Evolutionary conservation across 2,113 vertebrate genomes (phyloP), one percentile per base, ranked within the genome.

Genomic region (Clinocottus analis): DNA sequence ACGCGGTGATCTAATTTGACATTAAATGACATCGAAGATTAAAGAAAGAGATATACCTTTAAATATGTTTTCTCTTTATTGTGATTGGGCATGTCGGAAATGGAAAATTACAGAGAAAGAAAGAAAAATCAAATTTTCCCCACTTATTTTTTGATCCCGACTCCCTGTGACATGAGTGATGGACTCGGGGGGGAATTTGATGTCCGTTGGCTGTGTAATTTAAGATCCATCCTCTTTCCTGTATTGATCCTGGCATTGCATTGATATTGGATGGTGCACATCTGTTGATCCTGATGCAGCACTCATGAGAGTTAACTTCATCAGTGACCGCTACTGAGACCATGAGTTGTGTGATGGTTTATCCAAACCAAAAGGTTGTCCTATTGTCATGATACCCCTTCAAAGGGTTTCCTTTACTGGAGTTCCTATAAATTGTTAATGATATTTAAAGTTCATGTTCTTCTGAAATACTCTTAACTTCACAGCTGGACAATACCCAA

Each of bases 231-330:
- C 74, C 45, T 56, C 61, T 67, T 82, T 55, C 77, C 67, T 35
- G 43, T 76, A 90, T 87, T 86, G 89, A 88, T 89, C 29, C 65
- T 59, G 53, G 49, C 25, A 51, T 55, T 82, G 35, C 74, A 69
- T 31, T 73, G 65, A 74, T 51, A 33, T 43, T 12, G 45, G 74
- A 31, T 77, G 11, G 51, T 35, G 51, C 62, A 49, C 62, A 64
- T 86, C 31, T 58, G 35, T 58, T 68, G 51, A 61, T 86, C 35
- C 66, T 0, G 3, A 17, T 78, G 76, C 63, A 85, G 69, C 75
- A 63, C 79, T 79, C 65, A 69, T 47, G 37, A 68, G 64, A 74
- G n/a, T 65, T 71, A 51, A 55, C 13, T 71, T 68, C 60, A 37
- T 71, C 51, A 66, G 29, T 79, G 64, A 70, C 63, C 78, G 55